Base-by-base conservation (phyloP, 2,888 invertebrate species). In the Lordiphosa fenestrarum region DNA sequence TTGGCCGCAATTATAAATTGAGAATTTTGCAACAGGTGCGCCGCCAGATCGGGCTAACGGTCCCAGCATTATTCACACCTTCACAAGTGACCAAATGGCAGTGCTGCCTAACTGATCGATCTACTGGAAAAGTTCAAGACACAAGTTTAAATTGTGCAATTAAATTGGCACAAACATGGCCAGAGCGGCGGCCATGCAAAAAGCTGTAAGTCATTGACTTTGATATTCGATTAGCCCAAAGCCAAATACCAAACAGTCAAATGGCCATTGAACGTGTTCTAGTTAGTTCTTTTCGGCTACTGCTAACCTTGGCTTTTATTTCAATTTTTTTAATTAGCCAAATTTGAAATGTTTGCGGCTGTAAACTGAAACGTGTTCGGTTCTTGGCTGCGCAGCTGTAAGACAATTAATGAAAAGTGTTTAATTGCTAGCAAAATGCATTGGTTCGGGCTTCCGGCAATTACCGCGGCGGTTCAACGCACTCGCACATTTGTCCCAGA, bases 151-250 rank as follows among this genome's bases (percentile, higher is more conserved):
- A 64, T 58, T 52, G 30, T 30, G 66, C 73, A 55, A 56, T 46
- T 84, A 85, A 30, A 76, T 85, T 85, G 85, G 84, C 82, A 66
- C 67, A 71, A 75, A 57, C 72, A 66, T 85, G 77, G 81, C 66
- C 71, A n/a, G n/a, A n/a, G n/a, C n/a, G 67, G 75, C 65, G 84
- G 73, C 78, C 60, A 58, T 70, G 63, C 63, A 44, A 33, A 13
- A 57, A 62, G 80, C 73, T 81, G 85, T 77, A 85, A 80, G 86
- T 80, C 80, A 80, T 80, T 80, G 80, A 80, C 86, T 85, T 80
- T 80, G 86, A 80, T 85, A 65, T 85, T 85, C 78, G 81, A 85
- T 76, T 84, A 73, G 77, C 12, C 66, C 63, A 76, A 81, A 81
- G 50, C 50, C 62, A 61, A 42, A 61, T 61, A 68, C 69, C 63